A percentile compares a stretch with the other conserved stretches of the same genome.
These are phyloP conservation scores for Vireo griseus DNA, from an alignment of 2,797 vertebrate species.

Conservation along the genomic window DNA sequence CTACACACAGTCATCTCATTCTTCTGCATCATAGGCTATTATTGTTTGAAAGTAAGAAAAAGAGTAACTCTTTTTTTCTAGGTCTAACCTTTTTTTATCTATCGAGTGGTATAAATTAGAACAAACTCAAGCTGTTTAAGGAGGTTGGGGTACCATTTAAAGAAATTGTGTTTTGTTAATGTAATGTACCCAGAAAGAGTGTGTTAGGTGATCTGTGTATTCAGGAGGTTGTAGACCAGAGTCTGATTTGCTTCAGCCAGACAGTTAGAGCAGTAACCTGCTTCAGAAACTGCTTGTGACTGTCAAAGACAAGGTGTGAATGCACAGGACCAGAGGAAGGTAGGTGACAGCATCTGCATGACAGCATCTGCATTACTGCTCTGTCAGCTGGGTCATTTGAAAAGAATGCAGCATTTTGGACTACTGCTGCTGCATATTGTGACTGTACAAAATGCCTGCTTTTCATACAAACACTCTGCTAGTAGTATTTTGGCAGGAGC, in stretches of 20 bases:
- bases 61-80: background rate
- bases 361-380: background rate
- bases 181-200: background rate
- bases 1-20: slow-evolving; percentile 94
- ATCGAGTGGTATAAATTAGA: background rate
- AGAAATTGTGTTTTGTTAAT: background rate
- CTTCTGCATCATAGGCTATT: slow-evolving; percentile 98
- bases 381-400: background rate
- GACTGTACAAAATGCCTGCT: background rate
- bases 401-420: background rate
- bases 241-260: background rate
- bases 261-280: background rate
- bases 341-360: too few species aligned
- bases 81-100: background rate
- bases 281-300: background rate
- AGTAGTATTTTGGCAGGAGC: background rate
- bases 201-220: background rate
- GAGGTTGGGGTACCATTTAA: background rate
- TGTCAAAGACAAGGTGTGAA: background rate
- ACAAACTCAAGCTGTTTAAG: background rate
- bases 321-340: fast-evolving
- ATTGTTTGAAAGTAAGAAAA: slow-evolving; percentile 87
- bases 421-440: background rate
- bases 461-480: background rate
- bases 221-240: background rate